Evolutionary conservation across 92 coral and sea anemone genomes (phyloP), one percentile per base, ranked within the genome.

Genomic region (Scolanthus callimorphus): DNA sequence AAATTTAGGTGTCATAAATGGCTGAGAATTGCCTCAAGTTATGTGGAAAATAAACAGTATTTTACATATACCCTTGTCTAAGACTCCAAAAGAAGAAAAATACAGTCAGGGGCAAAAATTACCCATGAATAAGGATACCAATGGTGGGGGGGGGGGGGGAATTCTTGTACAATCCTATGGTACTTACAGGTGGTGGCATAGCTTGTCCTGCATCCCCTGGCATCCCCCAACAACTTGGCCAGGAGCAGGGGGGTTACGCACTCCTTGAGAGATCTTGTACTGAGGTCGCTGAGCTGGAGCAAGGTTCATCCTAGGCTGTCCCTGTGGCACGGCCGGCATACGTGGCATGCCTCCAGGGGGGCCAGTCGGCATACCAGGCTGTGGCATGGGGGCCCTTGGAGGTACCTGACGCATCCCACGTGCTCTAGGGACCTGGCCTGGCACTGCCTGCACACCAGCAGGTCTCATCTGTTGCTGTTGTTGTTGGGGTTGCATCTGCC

Each of bases 381-480:
- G 83, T 15, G 77, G 85, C 9, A 70, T 77, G 52, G 77, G 81
- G 49, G 70, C 76, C 39, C 90, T 61, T 11, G 95, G 85, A 30
- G 83, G 70, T 13, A 87, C 82, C 61, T 82, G 95, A 34, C 91
- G 84, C 43, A 76, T 65, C 29, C 89, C 94, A 45, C 88, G 81
- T 21, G 90, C 95, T 25, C 88, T 77, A 30, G 95, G 90, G 1
- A 78, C 90, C 26, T 67, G 89, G 10, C 80, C 84, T 15, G 69
- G 80, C 71, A 79, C 63, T 28, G 65, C 77, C 25, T 71, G 84
- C 67, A 70, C 80, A 12, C 85, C 87, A 1, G 83, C 41, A 27
- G 79, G 77, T 17, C 90, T 85, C 77, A 82, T 67, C 55, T 87
- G 95, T 59, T 82, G 95, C 57, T 86, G 89, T 17, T 70, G 82